Percentiles rank a stretch among this genome's conserved stretches.
Conservation (phyloP, 2,888 invertebrate genomes). For the Drosophila robusta region DNA sequence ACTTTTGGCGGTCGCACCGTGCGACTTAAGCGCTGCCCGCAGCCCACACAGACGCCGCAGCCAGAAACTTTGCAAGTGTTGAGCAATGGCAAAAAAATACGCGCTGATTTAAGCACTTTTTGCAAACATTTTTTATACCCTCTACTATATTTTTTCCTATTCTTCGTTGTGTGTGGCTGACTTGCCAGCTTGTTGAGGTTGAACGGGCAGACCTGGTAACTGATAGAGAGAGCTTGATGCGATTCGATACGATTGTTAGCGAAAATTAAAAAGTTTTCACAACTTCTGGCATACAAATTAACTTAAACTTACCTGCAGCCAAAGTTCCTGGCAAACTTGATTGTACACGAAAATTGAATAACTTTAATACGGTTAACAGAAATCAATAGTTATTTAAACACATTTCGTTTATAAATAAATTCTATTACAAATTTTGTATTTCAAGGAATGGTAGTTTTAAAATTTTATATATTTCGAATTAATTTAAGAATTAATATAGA, state of each 20-base stretch:
- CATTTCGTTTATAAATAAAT: no score
- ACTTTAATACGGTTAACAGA: not conserved
- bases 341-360: not conserved
- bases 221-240: conserved; percentile 42
- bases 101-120: conserved; percentile 76
- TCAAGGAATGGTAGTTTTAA: no score
- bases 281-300: conserved; percentile 75
- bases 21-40: conserved; percentile 54
- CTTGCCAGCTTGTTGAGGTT: conserved; percentile 71
- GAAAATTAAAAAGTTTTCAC: conserved; percentile 59
- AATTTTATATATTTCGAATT: no score
- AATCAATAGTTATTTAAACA: no score
- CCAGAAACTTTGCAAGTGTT: conserved; percentile 52
- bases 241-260: conserved; percentile 67
- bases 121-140: conserved; percentile 36
- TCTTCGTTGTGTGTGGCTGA: conserved; percentile 33
- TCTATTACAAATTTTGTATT: no score
- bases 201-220: conserved; percentile 25
- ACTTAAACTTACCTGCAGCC: conserved; percentile 59
- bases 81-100: conserved; percentile 34
- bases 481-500: no score
- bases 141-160: conserved; percentile 17
- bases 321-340: not conserved
- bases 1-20: conserved; percentile 59
- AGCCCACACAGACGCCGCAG: conserved; percentile 15